Evolutionary conservation across 2,797 vertebrate genomes (phyloP).

Genomic region (Phalanger gymnotis): DNA sequence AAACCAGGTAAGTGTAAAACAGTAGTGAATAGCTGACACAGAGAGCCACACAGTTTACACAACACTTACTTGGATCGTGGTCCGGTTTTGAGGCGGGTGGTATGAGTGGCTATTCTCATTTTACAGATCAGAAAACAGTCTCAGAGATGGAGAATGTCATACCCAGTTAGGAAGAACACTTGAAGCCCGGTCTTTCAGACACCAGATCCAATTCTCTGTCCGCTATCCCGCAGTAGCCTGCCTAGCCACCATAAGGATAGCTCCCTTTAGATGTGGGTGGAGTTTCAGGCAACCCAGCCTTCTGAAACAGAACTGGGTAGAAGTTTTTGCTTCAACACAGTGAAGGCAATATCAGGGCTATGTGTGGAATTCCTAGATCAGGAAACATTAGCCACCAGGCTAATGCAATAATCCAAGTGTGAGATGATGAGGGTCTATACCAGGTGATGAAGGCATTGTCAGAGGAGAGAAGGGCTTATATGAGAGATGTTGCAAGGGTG

Average conservation of each 20-base stretch:
- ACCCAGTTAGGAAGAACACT: neutral
- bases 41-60: neutral
- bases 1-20: neutral
- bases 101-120: neutral
- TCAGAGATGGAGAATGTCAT: neutral
- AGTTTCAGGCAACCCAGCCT: neutral
- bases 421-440: neutral
- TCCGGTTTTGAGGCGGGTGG: neutral
- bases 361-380: neutral
- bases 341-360: neutral
- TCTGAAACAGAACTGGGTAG: neutral
- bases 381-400: neutral
- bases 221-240: neutral
- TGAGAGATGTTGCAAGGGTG: neutral
- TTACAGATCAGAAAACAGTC: neutral
- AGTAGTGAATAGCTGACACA: neutral
- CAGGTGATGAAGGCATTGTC: neutral
- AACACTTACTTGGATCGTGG: neutral
- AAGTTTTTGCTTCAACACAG: neutral
- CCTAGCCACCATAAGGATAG: neutral
- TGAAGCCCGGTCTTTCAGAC: neutral
- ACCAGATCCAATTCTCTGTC: neutral
- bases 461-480: neutral
- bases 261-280: neutral
- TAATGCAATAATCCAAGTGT: neutral